Conservation (phyloP, 2,888 invertebrate species). For the Tenthredo livida region DNA sequence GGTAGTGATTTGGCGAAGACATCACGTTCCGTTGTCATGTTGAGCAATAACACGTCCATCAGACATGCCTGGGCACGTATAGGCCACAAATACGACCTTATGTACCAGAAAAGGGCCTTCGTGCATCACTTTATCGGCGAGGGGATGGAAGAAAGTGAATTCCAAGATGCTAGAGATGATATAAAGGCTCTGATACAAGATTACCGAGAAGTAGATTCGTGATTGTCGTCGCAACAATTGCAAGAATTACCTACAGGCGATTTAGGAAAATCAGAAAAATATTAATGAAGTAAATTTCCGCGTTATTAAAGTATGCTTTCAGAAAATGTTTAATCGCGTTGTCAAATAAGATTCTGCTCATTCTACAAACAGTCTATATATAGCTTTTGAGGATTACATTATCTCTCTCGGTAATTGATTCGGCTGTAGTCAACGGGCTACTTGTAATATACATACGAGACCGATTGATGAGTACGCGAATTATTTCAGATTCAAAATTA, state of each 20-base stretch:
- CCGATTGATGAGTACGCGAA: neutral
- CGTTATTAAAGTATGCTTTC: neutral
- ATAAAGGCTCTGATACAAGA: conserved; percentile 83
- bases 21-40: conserved; percentile 90
- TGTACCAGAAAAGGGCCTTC: conserved; percentile 92
- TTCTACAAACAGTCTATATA: neutral
- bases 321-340: neutral
- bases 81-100: conserved; percentile 88
- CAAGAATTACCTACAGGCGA: neutral
- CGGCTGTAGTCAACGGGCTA: neutral
- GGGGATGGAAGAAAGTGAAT: conserved; percentile 86
- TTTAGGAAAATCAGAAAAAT: neutral
- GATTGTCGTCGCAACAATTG: conserved; percentile 43
- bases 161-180: conserved; percentile 83
- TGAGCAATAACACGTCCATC: conserved; percentile 91
- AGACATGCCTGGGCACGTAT: conserved; percentile 90
- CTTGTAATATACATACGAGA: neutral
- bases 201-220: conserved; percentile 84
- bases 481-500: neutral
- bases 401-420: neutral
- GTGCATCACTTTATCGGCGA: conserved; percentile 92
- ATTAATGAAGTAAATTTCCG: neutral
- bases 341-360: neutral
- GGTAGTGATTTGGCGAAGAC: conserved; percentile 88
- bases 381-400: neutral